phyloP scores from a whole-genome alignment of 2,113 vertebrate species.

The Callionymus lyra region DNA sequence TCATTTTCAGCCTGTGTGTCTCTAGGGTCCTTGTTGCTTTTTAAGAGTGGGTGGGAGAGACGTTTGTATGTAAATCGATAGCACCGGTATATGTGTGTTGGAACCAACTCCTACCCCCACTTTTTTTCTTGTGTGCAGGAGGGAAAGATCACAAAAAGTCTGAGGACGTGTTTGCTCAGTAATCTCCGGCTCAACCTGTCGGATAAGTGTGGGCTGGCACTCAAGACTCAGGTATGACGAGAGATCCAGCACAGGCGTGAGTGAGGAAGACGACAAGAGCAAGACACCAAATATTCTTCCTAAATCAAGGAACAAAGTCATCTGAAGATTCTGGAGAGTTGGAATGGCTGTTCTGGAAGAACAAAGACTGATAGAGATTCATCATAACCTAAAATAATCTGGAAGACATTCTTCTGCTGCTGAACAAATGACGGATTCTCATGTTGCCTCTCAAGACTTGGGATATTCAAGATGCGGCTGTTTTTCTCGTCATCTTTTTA shows the following conservation, averaged over 20 bases:
- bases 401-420: slow-evolving; percentile 25
- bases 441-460: slow-evolving; percentile 47
- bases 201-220: slow-evolving; percentile 36
- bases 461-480: slow-evolving; percentile 36
- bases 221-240: slow-evolving; percentile 26
- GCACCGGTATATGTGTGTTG: slow-evolving; percentile 1
- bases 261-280: slow-evolving; percentile 1
- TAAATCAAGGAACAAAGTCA: neutral
- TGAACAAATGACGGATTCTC: slow-evolving; percentile 44
- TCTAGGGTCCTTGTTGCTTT: slow-evolving; percentile 2
- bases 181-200: slow-evolving; percentile 48
- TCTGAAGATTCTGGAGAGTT: neutral
- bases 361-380: neutral
- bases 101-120: too few species aligned
- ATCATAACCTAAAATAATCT: slow-evolving; percentile 24
- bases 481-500: slow-evolving; percentile 43
- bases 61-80: slow-evolving; percentile 18
- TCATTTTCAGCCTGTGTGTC: slow-evolving; percentile 45
- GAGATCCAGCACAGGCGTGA: slow-evolving; percentile 14
- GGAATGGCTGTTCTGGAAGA: neutral
- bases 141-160: neutral
- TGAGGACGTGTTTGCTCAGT: slow-evolving; percentile 25
- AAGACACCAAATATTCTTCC: neutral
- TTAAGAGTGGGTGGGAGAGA: neutral
- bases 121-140: neutral